These are phyloP conservation scores for Poeciliopsis presidionis DNA, from an alignment of 2,797 vertebrate genomes.

Conservation along the genomic window DNA sequence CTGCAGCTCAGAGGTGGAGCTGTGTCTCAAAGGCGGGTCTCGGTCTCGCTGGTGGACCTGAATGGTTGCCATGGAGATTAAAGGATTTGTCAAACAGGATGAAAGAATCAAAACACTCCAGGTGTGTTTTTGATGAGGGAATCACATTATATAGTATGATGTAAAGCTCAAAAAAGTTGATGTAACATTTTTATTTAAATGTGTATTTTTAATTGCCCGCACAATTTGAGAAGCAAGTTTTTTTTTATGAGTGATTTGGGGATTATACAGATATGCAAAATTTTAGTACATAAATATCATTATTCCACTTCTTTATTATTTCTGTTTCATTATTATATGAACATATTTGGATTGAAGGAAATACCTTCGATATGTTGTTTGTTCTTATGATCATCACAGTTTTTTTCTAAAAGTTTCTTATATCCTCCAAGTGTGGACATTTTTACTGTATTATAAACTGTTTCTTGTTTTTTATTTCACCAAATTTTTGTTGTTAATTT, in stretches of 20 bases:
- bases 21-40: too few species aligned
- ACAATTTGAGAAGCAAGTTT: not conserved
- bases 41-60: too few species aligned
- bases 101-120: too few species aligned
- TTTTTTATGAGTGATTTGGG: not conserved
- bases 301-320: not conserved
- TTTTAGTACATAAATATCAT: not conserved
- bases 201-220: not conserved
- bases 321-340: not conserved
- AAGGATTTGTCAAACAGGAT: too few species aligned
- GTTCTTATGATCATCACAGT: not conserved
- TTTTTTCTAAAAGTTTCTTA: not conserved
- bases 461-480: not conserved
- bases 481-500: not conserved
- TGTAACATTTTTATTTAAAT: not conserved
- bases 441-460: not conserved
- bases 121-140: too few species aligned
- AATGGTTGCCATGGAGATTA: too few species aligned
- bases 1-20: too few species aligned
- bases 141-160: too few species aligned
- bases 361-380: not conserved
- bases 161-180: not conserved
- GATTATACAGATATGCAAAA: not conserved
- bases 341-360: not conserved
- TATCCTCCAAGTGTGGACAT: not conserved